Percentiles rank a stretch among this genome's conserved stretches.
These are phyloP conservation scores for Parus major DNA, from an alignment of 2,113 vertebrate genomes.

Conservation along the genomic window DNA sequence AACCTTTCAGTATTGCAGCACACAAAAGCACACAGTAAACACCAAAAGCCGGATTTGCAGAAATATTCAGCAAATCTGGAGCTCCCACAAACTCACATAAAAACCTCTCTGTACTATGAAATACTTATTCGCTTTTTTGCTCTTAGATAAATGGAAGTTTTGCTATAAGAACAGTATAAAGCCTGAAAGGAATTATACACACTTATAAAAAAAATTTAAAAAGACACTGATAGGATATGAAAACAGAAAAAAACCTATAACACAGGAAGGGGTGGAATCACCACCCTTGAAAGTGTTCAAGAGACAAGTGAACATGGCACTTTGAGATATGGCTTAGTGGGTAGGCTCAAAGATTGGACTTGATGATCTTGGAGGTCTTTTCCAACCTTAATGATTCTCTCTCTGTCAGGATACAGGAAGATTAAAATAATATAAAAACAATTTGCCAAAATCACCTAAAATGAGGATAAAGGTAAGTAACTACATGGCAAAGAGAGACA, in stretches of 20 bases:
- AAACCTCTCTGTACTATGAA: not conserved
- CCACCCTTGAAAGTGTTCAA: not conserved
- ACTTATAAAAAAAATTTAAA: not conserved
- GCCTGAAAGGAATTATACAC: not conserved
- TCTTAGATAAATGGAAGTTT: not conserved
- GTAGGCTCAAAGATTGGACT: not conserved
- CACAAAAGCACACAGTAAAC: not conserved
- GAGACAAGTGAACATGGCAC: not conserved
- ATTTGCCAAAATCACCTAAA: not conserved
- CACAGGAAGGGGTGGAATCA: not conserved
- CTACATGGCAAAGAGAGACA: not conserved
- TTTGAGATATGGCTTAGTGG: not conserved
- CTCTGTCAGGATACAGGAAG: not conserved
- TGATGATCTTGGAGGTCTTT: not conserved
- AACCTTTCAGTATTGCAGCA: not conserved
- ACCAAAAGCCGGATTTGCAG: not conserved
- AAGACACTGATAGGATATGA: not conserved
- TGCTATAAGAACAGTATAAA: not conserved
- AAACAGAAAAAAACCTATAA: not conserved
- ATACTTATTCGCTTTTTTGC: not conserved
- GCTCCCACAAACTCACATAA: not conserved
- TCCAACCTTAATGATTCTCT: not conserved
- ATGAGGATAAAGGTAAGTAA: not conserved
- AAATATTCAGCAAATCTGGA: not conserved
- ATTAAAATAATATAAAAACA: not conserved